Conservation (phyloP, 2,797 vertebrate genomes). For the Myripristis jacobus region DNA sequence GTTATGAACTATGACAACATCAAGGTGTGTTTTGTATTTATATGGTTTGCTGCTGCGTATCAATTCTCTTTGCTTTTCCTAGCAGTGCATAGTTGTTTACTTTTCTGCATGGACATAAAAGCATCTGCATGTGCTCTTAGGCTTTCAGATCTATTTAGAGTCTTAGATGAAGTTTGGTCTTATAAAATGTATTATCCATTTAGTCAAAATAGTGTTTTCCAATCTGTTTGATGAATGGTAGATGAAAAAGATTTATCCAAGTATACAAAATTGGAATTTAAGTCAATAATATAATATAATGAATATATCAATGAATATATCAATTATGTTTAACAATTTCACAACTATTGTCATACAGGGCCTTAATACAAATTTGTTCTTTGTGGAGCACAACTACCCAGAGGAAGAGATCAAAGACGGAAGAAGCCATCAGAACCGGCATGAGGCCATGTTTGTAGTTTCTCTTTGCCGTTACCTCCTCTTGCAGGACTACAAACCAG, state of each 20-base stretch:
- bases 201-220: neutral
- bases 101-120: slow-evolving; percentile 2
- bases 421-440: slow-evolving; percentile 90
- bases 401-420: slow-evolving; percentile 91
- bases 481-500: slow-evolving; percentile 89
- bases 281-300: slow-evolving; percentile 13
- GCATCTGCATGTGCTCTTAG: slow-evolving; percentile 2
- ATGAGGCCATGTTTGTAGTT: slow-evolving; percentile 92
- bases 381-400: slow-evolving; percentile 87
- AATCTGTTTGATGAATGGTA: neutral
- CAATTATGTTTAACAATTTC: neutral
- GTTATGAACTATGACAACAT: slow-evolving; percentile 91
- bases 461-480: slow-evolving; percentile 90
- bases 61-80: slow-evolving; percentile 10
- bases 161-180: neutral
- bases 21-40: slow-evolving; percentile 83
- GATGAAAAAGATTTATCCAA: neutral
- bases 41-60: slow-evolving; percentile 17
- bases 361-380: slow-evolving; percentile 89
- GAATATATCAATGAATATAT: neutral
- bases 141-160: slow-evolving; percentile 23
- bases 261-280: neutral
- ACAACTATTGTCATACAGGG: slow-evolving; percentile 81
- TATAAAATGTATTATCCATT: too few species aligned
- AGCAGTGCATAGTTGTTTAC: slow-evolving; percentile 12